A percentile compares a stretch with the other conserved stretches of the same genome.
Conservation (phyloP, 2,888 invertebrate genomes). For the Diarsia dahlii region DNA sequence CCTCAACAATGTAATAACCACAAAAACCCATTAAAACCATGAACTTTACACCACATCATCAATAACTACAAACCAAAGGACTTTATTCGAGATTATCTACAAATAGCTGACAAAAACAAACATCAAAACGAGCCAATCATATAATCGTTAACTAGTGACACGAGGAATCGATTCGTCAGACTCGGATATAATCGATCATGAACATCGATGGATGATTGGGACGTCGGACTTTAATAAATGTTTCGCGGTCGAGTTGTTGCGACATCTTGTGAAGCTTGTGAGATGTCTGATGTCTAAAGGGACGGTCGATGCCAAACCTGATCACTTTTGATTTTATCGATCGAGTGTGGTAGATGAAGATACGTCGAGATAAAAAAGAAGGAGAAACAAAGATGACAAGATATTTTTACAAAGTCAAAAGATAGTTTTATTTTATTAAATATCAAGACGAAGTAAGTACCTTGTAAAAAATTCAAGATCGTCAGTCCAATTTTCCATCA, state of each 20-base stretch:
- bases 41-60: conserved; percentile 50
- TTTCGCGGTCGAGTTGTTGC: conserved; percentile 77
- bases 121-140: conserved; percentile 69
- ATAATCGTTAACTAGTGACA: conserved; percentile 73
- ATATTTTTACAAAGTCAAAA: neutral
- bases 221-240: conserved; percentile 81
- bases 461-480: conserved; percentile 2
- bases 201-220: conserved; percentile 70
- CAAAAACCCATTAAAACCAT: conserved; percentile 51
- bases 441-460: neutral
- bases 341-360: neutral
- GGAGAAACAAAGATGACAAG: neutral
- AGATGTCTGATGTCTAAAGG: conserved; percentile 39
- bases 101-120: conserved; percentile 67
- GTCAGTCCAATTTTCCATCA: neutral
- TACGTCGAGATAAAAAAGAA: neutral
- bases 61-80: conserved; percentile 35
- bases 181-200: conserved; percentile 79
- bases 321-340: conserved; percentile 23
- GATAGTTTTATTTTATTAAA: neutral
- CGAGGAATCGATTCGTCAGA: conserved; percentile 77
- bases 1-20: conserved; percentile 47
- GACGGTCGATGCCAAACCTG: conserved; percentile 8
- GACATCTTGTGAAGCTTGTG: conserved; percentile 58
- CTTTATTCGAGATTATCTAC: conserved; percentile 47